Evolutionary conservation across 2,888 invertebrate genomes (phyloP), one percentile per base, ranked within the genome.

Genomic region (Epistrophe grossulariae): DNA sequence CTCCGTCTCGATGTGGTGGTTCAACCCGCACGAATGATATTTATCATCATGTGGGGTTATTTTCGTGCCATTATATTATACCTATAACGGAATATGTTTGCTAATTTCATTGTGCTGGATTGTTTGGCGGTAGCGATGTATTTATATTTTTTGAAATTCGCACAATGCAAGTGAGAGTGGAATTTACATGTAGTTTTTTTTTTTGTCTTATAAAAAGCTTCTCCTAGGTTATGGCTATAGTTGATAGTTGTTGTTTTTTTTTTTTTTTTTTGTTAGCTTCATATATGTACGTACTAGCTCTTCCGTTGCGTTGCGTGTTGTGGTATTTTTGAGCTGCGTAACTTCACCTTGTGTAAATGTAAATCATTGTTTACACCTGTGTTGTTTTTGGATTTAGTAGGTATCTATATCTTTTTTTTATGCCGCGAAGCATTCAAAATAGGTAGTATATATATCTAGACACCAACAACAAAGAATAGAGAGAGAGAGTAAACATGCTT

Each of bases 361-460:
- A 77, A 70, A 81, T 77, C 68, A 76, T 60, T 77, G 77, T 81
- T 77, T 73, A 73, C 84, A 84, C 76, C 84, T 84, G 80, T 84
- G 84, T 76, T 80, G 74, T 76, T 64, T 59, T 52, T 55, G 38
- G 40, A 38, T 55, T 52, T 15, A 19, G n/a, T 70, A 55, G 28
- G 8, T 24, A 52, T 11, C 5, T 17, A 6, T 43, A 15, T 45
- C n/a, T 45, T 17, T 45, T 15, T n/a, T n/a, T n/a, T 45, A n/a
- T 64, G 28, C 17, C 38, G 19, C 17, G 43, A 70, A 31, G 45
- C 52, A 73, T 55, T 43, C 13, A 38, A 71, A 43, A 38, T 35
- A 35, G 35, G 35, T 35, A 35, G 9, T 3, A n/a, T 24, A 2
- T 35, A 72, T 40, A 11, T 5, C 15, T 31, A 48, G 35, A 24